phyloP scores from a whole-genome alignment of 2,113 vertebrate genomes.

The Nycticebus coucang region DNA sequence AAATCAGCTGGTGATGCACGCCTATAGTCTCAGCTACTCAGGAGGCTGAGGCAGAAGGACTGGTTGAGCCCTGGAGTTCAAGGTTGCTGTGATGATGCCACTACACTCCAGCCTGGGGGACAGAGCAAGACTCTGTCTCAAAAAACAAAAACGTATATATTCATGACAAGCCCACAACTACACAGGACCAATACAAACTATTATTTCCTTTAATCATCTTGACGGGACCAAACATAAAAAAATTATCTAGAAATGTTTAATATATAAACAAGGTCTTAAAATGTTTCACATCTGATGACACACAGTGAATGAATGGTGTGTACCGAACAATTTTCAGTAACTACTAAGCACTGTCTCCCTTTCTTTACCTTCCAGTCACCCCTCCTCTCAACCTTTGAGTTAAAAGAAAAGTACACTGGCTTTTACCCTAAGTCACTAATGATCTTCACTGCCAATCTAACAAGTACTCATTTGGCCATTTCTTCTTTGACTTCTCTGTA shows the following conservation, averaged over 20 bases:
- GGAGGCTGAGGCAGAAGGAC: too few species aligned
- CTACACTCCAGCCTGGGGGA: too few species aligned
- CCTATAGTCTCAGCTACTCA: too few species aligned
- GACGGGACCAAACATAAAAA: not conserved
- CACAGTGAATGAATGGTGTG: accelerated
- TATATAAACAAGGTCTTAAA: not conserved
- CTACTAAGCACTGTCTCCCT: not conserved
- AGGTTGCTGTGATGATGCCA: too few species aligned
- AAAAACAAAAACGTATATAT: too few species aligned
- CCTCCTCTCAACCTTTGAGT: not conserved
- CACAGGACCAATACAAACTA: constrained; percentile 15
- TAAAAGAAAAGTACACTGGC: not conserved
- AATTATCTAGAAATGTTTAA: not conserved
- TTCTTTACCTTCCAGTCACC: not conserved
- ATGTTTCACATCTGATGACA: not conserved
- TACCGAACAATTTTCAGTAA: not conserved
- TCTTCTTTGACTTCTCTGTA: not conserved
- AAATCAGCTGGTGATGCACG: too few species aligned
- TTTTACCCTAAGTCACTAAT: not conserved
- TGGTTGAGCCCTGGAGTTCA: too few species aligned
- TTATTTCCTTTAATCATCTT: constrained; percentile 7
- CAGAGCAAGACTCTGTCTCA: too few species aligned
- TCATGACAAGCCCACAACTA: not conserved
- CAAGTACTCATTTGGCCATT: not conserved
- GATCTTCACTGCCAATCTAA: not conserved